Conservation (phyloP, 2,113 vertebrate species). For the Carlito syrichta region DNA sequence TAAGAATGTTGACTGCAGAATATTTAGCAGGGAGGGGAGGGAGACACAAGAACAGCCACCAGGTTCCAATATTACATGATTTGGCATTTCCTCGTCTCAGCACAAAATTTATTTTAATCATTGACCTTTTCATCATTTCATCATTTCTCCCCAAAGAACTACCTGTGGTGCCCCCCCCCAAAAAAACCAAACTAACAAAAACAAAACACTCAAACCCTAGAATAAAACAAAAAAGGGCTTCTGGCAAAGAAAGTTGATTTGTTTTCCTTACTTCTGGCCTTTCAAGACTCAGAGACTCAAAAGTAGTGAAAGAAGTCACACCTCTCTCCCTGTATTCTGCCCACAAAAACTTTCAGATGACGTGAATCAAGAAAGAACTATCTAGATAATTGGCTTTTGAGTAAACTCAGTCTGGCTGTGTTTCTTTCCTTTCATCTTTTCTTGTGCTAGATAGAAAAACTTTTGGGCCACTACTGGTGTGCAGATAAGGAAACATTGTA, state of each 20-base stretch:
- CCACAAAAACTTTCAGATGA: not conserved
- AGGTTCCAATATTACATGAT: not conserved
- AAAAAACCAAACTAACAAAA: not conserved
- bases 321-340: not conserved
- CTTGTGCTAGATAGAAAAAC: not conserved
- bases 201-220: not conserved
- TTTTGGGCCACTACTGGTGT: not conserved
- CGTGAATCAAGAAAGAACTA: not conserved
- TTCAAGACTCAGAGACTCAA: not conserved
- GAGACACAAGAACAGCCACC: too few relatives aligned
- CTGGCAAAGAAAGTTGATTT: not conserved
- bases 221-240: not conserved
- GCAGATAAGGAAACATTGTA: not conserved
- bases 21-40: too few relatives aligned
- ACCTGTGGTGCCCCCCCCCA: accelerated
- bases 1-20: not conserved
- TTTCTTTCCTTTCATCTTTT: not conserved
- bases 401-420: not conserved
- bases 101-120: slow-evolving; percentile 13
- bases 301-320: not conserved
- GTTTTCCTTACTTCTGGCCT: not conserved
- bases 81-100: not conserved
- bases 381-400: not conserved
- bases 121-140: not conserved
- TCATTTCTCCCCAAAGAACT: not conserved